These are phyloP conservation scores for Lasiurus cinereus DNA, from an alignment of 2,113 vertebrate genomes.

Conservation along the genomic window DNA sequence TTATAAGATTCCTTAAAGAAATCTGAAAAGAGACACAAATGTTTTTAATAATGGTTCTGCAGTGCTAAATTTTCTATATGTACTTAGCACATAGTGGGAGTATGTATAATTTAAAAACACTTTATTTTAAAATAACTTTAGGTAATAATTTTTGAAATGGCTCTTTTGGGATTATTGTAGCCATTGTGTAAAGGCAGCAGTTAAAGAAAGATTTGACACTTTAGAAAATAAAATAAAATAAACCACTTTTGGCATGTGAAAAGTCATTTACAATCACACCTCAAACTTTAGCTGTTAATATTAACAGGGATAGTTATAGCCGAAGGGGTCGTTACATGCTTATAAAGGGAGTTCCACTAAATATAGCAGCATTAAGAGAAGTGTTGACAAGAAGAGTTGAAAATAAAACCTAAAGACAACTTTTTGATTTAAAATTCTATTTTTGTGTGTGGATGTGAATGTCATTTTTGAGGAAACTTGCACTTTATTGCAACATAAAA, in stretches of 20 bases:
- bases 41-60: background rate
- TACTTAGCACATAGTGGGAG: background rate
- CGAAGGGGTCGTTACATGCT: background rate
- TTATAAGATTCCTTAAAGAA: background rate
- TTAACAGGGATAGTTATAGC: conserved; percentile 9
- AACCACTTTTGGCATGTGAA: conserved; percentile 26
- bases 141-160: background rate
- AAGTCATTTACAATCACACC: conserved; percentile 38
- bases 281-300: conserved; percentile 36
- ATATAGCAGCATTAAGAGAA: conserved; percentile 34
- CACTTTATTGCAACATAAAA: conserved; percentile 32
- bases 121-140: conserved; percentile 54
- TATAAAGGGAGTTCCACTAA: conserved; percentile 51
- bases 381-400: conserved; percentile 60
- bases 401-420: conserved; percentile 65
- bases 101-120: background rate
- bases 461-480: conserved; percentile 42
- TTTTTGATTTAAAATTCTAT: conserved; percentile 61
- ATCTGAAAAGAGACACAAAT: background rate
- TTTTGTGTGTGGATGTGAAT: background rate
- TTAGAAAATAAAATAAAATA: conserved; percentile 47
- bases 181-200: background rate
- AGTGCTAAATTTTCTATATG: background rate
- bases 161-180: background rate
- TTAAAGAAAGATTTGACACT: conserved; percentile 53